Conservation (phyloP, 1,140 invertebrate genomes). For the Venturia canescens region DNA sequence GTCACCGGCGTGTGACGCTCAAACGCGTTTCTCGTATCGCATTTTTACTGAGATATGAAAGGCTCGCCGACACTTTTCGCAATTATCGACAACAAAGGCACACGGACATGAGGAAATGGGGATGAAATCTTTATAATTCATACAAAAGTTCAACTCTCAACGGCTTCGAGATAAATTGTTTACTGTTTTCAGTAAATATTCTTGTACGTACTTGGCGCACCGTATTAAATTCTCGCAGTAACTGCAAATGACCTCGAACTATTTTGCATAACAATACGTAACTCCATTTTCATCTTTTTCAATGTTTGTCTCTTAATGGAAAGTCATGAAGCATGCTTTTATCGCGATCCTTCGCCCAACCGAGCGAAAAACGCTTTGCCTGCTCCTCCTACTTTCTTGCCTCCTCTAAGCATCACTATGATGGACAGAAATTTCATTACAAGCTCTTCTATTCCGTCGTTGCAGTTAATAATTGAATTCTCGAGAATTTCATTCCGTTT, state of each 20-base stretch:
- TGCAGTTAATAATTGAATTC: too few relatives aligned
- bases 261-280: neutral
- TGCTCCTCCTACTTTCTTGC: too few relatives aligned
- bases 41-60: too few relatives aligned
- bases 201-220: neutral
- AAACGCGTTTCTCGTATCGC: too few relatives aligned
- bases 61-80: too few relatives aligned
- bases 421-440: too few relatives aligned
- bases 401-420: too few relatives aligned
- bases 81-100: too few relatives aligned
- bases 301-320: neutral
- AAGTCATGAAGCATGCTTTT: neutral
- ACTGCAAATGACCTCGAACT: constrained; percentile 18
- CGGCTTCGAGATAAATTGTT: neutral
- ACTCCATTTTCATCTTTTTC: neutral
- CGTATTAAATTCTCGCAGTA: neutral
- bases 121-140: neutral
- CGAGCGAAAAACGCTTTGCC: too few relatives aligned
- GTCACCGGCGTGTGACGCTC: neutral
- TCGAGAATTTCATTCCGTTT: too few relatives aligned
- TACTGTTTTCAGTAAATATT: neutral
- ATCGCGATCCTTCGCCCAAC: too few relatives aligned
- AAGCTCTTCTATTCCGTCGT: too few relatives aligned
- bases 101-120: neutral
- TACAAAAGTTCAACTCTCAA: constrained; percentile 4